Base-by-base conservation (phyloP, 2,797 vertebrate species). In the Heteromormyrus szaboi region DNA sequence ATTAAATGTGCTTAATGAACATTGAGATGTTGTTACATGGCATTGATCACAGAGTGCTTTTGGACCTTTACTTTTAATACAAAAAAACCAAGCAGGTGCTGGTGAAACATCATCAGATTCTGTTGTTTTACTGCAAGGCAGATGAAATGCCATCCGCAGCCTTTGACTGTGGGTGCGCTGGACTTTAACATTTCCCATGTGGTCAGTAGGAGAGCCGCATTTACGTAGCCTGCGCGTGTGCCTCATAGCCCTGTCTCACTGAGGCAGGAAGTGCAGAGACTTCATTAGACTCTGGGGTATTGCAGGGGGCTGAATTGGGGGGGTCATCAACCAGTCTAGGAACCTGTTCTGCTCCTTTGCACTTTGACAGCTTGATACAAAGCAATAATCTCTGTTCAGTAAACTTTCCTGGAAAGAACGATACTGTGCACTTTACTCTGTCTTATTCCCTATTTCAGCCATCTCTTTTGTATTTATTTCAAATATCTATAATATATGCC, bases 191-290 rank as follows among this genome's bases (percentile, higher is more conserved):
- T 95, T 91, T 89, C 92, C 91, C 92, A 92, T 92, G 54, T 94
- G 88, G 86, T 91, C 88, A 92, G 90, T 90, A 92, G 90, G 91
- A 90, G 91, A 65, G 89, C 86, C 90, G 90, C 90, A 87, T 87
- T 90, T 11, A 83, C 89, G 85, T 89, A 8, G 87, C 76, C 72
- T 92, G 92, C 95, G 95, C 95, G 94, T 91, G 89, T 94, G 94
- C 94, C 92, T 90, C 88, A 87, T 95, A 95, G 95, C 93, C 90
- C 91, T 85, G 41, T 54, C 48, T 62, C 90, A 93, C 92, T 91
- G 90, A 93, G 93, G 93, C 93, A 94, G 94, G 94, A 95, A 94
- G 92, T 91, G 91, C 91, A 94, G 94, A 92, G 90, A 93, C 93
- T 94, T 91, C 90, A 93, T 94, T 94, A 93, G 91, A 92, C 93